These are phyloP conservation scores for Strix uralensis DNA, from an alignment of 2,113 vertebrate genomes.

Conservation along the genomic window DNA sequence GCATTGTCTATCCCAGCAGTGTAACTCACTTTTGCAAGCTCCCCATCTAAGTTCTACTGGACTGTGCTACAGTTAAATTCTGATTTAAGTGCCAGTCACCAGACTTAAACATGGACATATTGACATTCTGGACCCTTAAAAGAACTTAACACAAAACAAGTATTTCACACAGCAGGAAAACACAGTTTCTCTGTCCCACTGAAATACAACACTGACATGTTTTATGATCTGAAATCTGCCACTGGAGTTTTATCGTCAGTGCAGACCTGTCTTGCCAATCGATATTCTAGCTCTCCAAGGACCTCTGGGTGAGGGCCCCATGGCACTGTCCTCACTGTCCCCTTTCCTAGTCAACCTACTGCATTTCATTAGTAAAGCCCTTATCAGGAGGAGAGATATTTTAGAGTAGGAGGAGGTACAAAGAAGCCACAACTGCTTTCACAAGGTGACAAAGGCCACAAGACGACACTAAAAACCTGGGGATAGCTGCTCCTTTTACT, in stretches of 20 bases:
- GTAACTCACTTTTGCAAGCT: neutral
- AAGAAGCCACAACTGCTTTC: neutral
- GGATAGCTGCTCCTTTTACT: neutral
- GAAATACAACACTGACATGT: neutral
- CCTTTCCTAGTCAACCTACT: neutral
- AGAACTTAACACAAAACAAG: neutral
- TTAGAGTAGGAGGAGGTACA: neutral
- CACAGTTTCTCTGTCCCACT: neutral
- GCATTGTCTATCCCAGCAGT: neutral
- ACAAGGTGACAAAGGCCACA: neutral
- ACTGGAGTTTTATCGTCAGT: neutral
- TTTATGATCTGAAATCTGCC: neutral
- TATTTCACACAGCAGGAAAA: neutral
- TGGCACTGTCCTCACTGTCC: neutral
- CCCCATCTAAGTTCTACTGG: neutral
- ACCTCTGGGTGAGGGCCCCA: neutral
- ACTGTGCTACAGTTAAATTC: neutral
- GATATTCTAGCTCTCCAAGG: neutral
- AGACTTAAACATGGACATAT: neutral
- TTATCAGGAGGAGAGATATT: neutral
- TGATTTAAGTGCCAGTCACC: neutral
- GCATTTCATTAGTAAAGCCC: neutral
- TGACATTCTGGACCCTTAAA: neutral
- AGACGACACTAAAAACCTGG: neutral
- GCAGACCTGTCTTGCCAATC: neutral